A percentile compares a stretch with the other conserved stretches of the same genome.
Conservation (phyloP, 2,113 vertebrate genomes). For the Larimichthys crocea region DNA sequence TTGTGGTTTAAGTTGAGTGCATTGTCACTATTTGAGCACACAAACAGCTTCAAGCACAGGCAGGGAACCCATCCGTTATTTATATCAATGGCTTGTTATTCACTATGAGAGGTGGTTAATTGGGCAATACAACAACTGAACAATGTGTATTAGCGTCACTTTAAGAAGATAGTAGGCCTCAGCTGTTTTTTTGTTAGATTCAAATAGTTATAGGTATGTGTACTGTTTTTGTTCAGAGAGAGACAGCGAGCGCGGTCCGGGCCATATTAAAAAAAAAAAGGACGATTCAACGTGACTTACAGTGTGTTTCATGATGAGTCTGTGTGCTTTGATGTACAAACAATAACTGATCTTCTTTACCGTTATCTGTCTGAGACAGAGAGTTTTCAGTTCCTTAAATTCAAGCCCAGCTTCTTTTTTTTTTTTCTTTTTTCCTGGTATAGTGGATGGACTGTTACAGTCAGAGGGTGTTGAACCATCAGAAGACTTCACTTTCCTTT, state of each 20-base stretch:
- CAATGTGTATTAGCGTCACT: slow-evolving; percentile 22
- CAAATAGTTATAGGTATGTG: slow-evolving; percentile 9
- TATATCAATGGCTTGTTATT: slow-evolving; percentile 58
- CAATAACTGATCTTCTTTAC: slow-evolving; percentile 71
- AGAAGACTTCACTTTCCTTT: slow-evolving; percentile 56
- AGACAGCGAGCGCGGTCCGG: not conserved
- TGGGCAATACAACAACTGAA: slow-evolving; percentile 40
- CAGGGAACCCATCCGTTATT: slow-evolving; percentile 58
- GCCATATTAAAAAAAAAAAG: not conserved
- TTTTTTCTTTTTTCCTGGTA: slow-evolving; percentile 61
- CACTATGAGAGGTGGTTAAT: slow-evolving; percentile 42
- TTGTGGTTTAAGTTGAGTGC: slow-evolving; percentile 53
- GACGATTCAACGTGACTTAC: slow-evolving; percentile 26
- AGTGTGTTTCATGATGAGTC: slow-evolving; percentile 42
- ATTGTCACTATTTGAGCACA: slow-evolving; percentile 36
- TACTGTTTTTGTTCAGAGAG: slow-evolving; percentile 1
- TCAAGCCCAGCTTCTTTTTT: slow-evolving; percentile 55
- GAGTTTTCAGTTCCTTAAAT: slow-evolving; percentile 81
- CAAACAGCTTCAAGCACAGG: slow-evolving; percentile 42
- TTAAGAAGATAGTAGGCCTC: slow-evolving; percentile 15
- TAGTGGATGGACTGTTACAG: slow-evolving; percentile 60
- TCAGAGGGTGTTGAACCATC: slow-evolving; percentile 55
- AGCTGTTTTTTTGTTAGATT: slow-evolving; percentile 14
- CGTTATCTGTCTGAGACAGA: slow-evolving; percentile 77
- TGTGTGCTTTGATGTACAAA: slow-evolving; percentile 67